These are phyloP conservation scores for Acleris sparsana DNA, from an alignment of 2,888 invertebrate genomes.

Conservation along the genomic window DNA sequence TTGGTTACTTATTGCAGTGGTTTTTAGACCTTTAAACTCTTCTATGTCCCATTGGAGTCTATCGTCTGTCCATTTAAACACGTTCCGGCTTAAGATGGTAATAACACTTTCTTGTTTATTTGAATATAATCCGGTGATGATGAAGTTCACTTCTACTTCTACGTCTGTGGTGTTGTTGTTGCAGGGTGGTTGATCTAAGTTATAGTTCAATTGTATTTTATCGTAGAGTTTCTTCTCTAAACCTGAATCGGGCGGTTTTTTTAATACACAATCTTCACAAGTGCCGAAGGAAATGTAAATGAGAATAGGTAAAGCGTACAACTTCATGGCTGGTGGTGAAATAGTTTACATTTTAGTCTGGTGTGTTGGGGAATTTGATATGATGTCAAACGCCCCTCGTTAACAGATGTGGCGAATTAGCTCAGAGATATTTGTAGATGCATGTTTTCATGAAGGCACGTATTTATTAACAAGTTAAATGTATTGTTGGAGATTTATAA, in stretches of 20 bases:
- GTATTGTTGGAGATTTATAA: too few species aligned
- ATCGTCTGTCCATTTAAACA: slow-evolving; percentile 46
- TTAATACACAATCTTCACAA: slow-evolving; percentile 7
- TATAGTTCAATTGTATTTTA: slow-evolving; percentile 1
- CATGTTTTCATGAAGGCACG: too few species aligned
- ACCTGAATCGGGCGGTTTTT: slow-evolving; percentile 3
- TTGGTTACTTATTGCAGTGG: slow-evolving; percentile 15
- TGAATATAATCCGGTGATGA: slow-evolving; percentile 1
- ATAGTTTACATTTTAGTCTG: too few species aligned
- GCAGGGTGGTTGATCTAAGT: neutral
- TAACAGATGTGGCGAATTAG: too few species aligned
- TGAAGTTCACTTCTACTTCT: slow-evolving; percentile 1
- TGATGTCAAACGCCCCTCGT: too few species aligned
- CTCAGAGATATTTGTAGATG: too few species aligned
- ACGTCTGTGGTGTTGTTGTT: slow-evolving; percentile 5
- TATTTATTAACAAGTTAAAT: too few species aligned
- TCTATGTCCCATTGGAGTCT: slow-evolving; percentile 53
- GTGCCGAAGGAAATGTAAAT: neutral
- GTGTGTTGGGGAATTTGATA: too few species aligned
- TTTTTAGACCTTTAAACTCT: slow-evolving; percentile 46
- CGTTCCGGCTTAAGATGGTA: slow-evolving; percentile 38
- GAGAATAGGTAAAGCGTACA: slow-evolving; percentile 1
- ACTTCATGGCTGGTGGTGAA: slow-evolving; percentile 14
- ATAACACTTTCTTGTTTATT: slow-evolving; percentile 5
- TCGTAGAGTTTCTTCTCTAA: slow-evolving; percentile 17